These are phyloP conservation scores for Micronisus gabar DNA, from an alignment of 2,113 vertebrate genomes.

Conservation along the genomic window DNA sequence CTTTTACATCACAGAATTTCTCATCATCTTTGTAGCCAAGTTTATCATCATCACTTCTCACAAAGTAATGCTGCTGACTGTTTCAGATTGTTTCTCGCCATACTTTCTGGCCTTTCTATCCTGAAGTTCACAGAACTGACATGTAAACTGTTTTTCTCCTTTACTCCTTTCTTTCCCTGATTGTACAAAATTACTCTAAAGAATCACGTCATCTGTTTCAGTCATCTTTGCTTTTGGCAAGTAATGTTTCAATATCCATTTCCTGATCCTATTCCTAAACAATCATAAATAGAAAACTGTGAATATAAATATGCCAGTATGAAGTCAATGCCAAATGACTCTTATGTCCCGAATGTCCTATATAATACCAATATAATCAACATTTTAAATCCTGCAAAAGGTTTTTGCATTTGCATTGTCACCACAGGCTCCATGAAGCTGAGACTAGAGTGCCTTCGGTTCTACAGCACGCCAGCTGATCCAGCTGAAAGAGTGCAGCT, in stretches of 20 bases:
- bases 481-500: background rate
- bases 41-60: constrained; percentile 47
- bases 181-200: constrained; percentile 14
- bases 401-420: background rate
- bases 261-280: constrained; percentile 38
- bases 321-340: constrained; percentile 38
- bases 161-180: background rate
- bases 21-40: background rate
- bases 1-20: constrained; percentile 43
- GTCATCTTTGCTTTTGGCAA: constrained; percentile 44
- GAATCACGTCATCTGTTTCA: background rate
- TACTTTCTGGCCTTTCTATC: constrained; percentile 13
- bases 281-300: constrained; percentile 35
- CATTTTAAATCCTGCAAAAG: background rate
- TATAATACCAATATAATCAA: background rate
- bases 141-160: constrained; percentile 30
- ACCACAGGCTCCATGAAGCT: background rate
- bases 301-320: constrained; percentile 14
- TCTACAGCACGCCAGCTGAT: background rate
- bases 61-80: constrained; percentile 18
- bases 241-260: background rate
- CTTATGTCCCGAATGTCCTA: background rate
- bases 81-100: constrained; percentile 42
- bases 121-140: background rate
- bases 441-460: background rate